Evolutionary conservation across 1,140 invertebrate genomes (phyloP), one percentile per base, ranked within the genome.

Genomic region (Macrocentrus cingulum): DNA sequence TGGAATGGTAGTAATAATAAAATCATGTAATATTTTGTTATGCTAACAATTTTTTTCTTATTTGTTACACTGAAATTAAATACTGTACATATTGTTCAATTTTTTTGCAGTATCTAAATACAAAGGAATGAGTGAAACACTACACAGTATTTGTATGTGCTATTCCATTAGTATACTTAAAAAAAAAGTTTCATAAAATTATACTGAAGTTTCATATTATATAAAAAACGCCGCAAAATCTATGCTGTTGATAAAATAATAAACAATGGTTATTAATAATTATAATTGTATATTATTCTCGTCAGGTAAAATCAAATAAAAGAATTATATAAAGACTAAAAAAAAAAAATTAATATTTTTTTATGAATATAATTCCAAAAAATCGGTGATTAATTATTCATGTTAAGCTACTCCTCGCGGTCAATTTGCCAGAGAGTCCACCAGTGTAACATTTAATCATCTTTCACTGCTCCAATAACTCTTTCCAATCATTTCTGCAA

Each of bases 401-500:
- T 11, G n/a, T 22, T 3, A 20, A 11, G 9, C 19, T 22, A 23
- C 6, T 25, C 44, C 22, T 34, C 20, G 22, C 22, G 45, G 23
- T 49, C 16, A 34, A 41, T 15, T 20, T 1, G 32, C n/a, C 18
- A 5, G 20, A 34, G 15, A 32, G 42, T 52, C 29, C 58, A 62
- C 65, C 60, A 66, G 71, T 4, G 9, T 4, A 5, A 29, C 25
- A 29, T n/a, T n/a, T 78, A 70, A 77, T 78, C 73, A 78, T 68
- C 76, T 78, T 48, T 77, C 77, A 50, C 71, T 78, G 66, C 74
- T 78, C 76, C 76, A 79, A 48, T 79, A 79, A 65, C 69, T 79
- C 49, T 77, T 78, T 41, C 76, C 76, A 60, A 79, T 75, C 32
- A 78, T 67, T 66, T 76, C 77, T 77, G 66, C 46, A 66, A 63